Evolutionary conservation across 2,113 vertebrate genomes (phyloP).

Genomic region (Muntiacus muntjak): DNA sequence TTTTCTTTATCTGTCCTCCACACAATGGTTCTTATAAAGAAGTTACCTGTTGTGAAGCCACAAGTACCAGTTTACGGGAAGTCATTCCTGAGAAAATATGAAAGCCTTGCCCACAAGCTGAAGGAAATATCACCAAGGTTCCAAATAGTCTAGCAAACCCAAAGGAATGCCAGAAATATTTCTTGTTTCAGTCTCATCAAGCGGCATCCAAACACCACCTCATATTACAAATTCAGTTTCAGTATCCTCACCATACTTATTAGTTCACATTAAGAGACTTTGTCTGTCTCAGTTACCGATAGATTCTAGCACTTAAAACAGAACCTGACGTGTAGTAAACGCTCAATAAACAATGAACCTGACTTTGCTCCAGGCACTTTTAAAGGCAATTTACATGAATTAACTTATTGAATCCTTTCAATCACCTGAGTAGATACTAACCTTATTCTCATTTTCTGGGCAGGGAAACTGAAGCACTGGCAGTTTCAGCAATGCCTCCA

Average conservation of each 20-base stretch:
- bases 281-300: background rate
- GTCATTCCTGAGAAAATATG: background rate
- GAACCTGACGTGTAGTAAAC: background rate
- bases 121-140: background rate
- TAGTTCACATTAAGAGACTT: background rate
- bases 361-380: background rate
- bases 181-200: background rate
- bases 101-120: background rate
- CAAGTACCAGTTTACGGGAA: background rate
- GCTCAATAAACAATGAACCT: background rate
- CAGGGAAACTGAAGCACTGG: background rate
- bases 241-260: background rate
- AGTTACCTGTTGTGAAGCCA: background rate
- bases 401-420: background rate
- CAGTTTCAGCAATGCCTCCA: background rate
- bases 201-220: background rate
- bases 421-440: background rate
- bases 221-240: background rate
- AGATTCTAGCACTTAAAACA: background rate
- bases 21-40: background rate
- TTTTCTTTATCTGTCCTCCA: background rate
- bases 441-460: background rate
- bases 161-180: background rate
- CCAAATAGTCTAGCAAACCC: background rate
- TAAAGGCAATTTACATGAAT: background rate